Evolutionary conservation across 2,797 vertebrate genomes (phyloP).

Genomic region (Sebastes nivosus): DNA sequence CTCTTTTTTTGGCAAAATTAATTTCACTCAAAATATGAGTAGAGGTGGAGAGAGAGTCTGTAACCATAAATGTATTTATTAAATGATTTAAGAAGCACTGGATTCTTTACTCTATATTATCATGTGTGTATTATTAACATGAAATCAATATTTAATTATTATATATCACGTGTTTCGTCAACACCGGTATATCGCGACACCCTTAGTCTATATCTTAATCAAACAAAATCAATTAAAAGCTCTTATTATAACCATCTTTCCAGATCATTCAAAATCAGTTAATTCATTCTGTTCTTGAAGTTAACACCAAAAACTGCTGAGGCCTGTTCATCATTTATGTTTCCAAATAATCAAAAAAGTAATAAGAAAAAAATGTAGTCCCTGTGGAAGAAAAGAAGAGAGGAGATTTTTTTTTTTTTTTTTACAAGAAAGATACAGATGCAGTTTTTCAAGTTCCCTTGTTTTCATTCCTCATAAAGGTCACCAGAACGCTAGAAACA

Average conservation of each 20-base stretch:
- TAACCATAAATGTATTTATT: not conserved
- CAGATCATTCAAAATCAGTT: not conserved
- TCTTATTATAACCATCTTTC: not conserved
- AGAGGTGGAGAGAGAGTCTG: not conserved
- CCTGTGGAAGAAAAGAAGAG: not conserved
- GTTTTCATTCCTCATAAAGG: slow-evolving; percentile 1
- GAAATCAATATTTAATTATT: not conserved
- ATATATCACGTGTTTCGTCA: not conserved
- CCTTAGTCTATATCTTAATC: not conserved
- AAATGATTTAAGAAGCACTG: not conserved
- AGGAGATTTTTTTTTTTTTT: not conserved
- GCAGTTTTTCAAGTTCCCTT: not conserved
- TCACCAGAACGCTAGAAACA: not conserved
- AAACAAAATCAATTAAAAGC: not conserved
- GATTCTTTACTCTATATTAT: not conserved
- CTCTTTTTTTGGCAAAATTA: not conserved
- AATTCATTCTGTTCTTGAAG: not conserved
- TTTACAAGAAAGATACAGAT: not conserved
- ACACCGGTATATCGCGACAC: not conserved
- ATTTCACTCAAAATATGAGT: not conserved
- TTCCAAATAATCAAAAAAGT: not conserved
- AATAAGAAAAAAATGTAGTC: not conserved
- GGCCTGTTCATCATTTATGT: not conserved
- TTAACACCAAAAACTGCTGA: not conserved
- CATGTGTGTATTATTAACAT: not conserved